These are phyloP conservation scores for Microcebus ravelobensis DNA, from an alignment of 2,113 vertebrate genomes.

Conservation along the genomic window DNA sequence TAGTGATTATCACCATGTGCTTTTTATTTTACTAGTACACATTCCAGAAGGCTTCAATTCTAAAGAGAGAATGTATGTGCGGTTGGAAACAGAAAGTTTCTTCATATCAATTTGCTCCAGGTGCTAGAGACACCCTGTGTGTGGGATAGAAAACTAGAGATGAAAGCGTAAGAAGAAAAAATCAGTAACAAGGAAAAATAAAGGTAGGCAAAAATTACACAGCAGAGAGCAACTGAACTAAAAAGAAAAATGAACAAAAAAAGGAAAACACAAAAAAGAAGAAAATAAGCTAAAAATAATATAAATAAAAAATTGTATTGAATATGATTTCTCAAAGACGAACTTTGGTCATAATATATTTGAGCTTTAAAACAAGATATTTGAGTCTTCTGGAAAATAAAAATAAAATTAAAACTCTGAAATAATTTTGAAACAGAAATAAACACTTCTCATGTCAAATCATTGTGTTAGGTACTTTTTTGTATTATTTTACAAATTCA, in stretches of 20 bases:
- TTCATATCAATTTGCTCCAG: neutral
- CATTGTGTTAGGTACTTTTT: neutral
- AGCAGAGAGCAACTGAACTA: neutral
- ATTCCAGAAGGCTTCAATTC: conserved; percentile 25
- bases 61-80: neutral
- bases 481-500: neutral
- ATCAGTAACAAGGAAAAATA: neutral
- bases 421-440: conserved; percentile 5
- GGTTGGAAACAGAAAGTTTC: conserved; percentile 42
- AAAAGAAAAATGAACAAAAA: neutral
- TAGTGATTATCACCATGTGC: neutral
- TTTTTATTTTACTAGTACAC: conserved; percentile 9
- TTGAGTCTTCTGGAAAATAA: conserved; percentile 16
- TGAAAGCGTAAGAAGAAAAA: neutral
- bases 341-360: neutral
- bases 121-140: neutral
- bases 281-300: neutral
- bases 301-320: neutral
- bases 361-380: conserved; percentile 36
- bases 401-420: conserved; percentile 41
- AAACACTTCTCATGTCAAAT: neutral
- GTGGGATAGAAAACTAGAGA: neutral
- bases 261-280: neutral
- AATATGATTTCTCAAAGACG: neutral
- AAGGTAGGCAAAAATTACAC: neutral